phyloP scores from a whole-genome alignment of 2,888 invertebrate species.

The Acanthosepion esculentum region DNA sequence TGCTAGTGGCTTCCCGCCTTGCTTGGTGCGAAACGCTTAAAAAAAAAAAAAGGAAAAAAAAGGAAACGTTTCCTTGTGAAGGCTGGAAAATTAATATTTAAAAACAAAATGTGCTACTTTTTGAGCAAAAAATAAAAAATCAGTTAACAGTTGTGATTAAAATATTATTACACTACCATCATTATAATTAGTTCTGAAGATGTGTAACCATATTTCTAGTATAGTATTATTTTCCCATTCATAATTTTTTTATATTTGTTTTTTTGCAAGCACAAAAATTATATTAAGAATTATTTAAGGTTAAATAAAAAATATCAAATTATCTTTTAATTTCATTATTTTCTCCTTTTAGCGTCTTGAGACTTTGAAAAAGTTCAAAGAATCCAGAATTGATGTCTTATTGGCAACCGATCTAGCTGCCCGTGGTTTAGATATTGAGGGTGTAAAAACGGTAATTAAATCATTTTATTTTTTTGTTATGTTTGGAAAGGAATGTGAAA shows the following conservation, averaged over 20 bases:
- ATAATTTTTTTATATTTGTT: neutral
- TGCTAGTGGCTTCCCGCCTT: too few species aligned
- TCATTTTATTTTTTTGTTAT: neutral
- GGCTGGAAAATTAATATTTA: too few species aligned
- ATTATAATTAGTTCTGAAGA: too few species aligned
- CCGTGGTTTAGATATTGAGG: conserved; percentile 95
- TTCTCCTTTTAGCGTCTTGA: conserved; percentile 83
- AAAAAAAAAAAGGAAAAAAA: too few species aligned
- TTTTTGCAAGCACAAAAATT: neutral
- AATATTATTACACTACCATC: too few species aligned
- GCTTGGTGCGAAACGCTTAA: too few species aligned
- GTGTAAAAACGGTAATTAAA: conserved; percentile 89
- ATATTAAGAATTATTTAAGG: too few species aligned
- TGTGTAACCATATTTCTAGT: neutral
- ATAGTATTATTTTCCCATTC: neutral
- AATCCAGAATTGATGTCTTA: conserved; percentile 82
- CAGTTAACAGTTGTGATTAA: too few species aligned
- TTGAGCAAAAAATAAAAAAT: too few species aligned
- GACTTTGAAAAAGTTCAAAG: conserved; percentile 89
- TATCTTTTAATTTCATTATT: neutral
- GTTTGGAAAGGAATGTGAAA: too few species aligned
- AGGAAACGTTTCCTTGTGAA: too few species aligned
- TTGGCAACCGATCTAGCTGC: conserved; percentile 96
- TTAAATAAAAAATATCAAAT: neutral
- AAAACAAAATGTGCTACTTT: too few species aligned